These are phyloP conservation scores for Mongoloraphidia duomilia DNA, from an alignment of 2,888 invertebrate species.

Conservation along the genomic window DNA sequence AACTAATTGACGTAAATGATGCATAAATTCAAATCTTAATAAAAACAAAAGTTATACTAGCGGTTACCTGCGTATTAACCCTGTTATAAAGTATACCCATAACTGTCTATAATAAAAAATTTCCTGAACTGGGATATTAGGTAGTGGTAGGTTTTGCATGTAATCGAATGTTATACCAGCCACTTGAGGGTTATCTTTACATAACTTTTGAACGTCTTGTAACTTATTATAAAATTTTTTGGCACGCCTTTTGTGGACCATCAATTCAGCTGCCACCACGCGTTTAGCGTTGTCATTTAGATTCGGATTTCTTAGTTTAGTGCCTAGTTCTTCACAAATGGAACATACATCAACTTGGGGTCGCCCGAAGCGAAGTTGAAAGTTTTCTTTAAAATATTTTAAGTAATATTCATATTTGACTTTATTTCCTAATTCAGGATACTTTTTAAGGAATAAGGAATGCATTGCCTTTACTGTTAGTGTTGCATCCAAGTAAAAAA, in stretches of 20 bases:
- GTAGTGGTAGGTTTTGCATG: constrained; percentile 18
- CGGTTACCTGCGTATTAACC: too few species aligned
- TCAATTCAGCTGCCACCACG: constrained; percentile 9
- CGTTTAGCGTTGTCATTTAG: constrained; percentile 13
- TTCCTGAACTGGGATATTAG: constrained; percentile 16
- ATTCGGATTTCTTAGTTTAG: background rate
- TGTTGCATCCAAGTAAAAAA: too few species aligned
- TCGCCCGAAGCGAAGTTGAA: constrained; percentile 15
- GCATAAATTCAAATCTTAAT: too few species aligned
- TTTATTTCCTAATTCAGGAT: constrained; percentile 6
- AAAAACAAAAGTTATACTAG: too few species aligned
- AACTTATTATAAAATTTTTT: constrained; percentile 16
- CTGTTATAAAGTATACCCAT: too few species aligned
- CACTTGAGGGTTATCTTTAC: constrained; percentile 10
- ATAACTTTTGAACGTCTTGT: constrained; percentile 8
- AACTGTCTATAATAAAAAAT: constrained; percentile 16
- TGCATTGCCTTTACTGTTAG: too few species aligned
- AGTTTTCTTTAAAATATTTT: constrained; percentile 15
- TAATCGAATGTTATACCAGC: constrained; percentile 14
- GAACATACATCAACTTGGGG: constrained; percentile 16
- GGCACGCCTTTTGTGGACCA: constrained; percentile 14
- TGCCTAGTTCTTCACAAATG: constrained; percentile 12
- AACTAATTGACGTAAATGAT: too few species aligned
- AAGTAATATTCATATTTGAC: constrained; percentile 15
- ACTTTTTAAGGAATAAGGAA: too few species aligned